These are phyloP conservation scores for Drosophila littoralis DNA, from an alignment of 1,140 invertebrate genomes.

Conservation along the genomic window DNA sequence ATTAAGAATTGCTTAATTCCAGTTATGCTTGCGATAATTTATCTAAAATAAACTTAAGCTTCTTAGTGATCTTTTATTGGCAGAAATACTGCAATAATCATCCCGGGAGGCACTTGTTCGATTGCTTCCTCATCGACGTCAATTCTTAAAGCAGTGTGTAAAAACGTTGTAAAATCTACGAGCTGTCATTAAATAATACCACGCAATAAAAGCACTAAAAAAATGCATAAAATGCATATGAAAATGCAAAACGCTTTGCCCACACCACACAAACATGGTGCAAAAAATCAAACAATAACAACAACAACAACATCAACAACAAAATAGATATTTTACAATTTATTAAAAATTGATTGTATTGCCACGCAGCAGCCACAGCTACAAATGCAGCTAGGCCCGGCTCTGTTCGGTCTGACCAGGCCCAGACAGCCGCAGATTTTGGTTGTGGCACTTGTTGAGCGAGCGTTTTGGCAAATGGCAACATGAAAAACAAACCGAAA, in stretches of 20 bases:
- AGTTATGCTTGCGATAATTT: neutral
- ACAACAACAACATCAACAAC: conserved; percentile 17
- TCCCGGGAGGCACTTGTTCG: conserved; percentile 1
- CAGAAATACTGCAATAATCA: neutral
- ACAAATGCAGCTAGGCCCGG: conserved; percentile 43
- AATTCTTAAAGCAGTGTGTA: conserved; percentile 24
- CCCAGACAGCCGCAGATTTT: conserved; percentile 14
- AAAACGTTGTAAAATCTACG: conserved; percentile 54
- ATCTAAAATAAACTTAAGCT: conserved; percentile 1
- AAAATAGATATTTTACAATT: conserved; percentile 64
- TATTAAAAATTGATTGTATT: conserved; percentile 82
- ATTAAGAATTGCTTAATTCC: neutral
- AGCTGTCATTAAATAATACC: conserved; percentile 73
- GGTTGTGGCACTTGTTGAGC: conserved; percentile 63
- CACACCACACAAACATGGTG: conserved; percentile 24
- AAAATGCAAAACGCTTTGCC: conserved; percentile 32
- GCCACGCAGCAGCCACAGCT: conserved; percentile 62
- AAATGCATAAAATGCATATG: conserved; percentile 17
- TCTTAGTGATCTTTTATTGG: neutral
- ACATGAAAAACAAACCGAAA: conserved; percentile 54
- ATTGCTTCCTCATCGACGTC: conserved; percentile 40
- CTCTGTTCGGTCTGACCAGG: conserved; percentile 25
- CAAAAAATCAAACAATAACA: conserved; percentile 30
- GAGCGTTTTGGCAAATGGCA: conserved; percentile 60
- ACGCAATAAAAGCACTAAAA: conserved; percentile 59